phyloP scores from a whole-genome alignment of 2,113 vertebrate genomes.

The Cervus canadensis region DNA sequence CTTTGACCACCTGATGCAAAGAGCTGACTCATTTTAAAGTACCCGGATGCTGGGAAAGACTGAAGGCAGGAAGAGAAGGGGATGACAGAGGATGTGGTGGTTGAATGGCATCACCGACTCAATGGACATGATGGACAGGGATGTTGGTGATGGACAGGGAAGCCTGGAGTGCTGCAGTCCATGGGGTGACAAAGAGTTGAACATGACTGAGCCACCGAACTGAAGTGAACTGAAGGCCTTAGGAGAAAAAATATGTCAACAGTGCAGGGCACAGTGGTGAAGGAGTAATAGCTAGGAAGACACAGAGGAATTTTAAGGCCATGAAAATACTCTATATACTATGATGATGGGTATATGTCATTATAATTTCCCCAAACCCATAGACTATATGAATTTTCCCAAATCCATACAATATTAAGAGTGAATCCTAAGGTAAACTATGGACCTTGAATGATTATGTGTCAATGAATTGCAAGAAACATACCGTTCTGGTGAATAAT shows the following conservation, averaged over 20 bases:
- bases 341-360: background rate
- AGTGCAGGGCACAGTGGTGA: rapidly evolving
- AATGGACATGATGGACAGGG: background rate
- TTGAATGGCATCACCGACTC: rapidly evolving
- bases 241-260: background rate
- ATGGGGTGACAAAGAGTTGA: rapidly evolving
- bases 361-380: background rate
- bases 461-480: background rate
- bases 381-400: background rate
- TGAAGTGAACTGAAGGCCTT: background rate
- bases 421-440: background rate
- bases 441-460: background rate
- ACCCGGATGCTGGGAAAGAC: background rate
- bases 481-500: background rate
- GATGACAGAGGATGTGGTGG: background rate
- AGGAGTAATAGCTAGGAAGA: background rate
- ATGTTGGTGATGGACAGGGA: background rate
- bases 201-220: rapidly evolving
- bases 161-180: rapidly evolving
- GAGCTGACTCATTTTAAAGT: background rate
- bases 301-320: background rate
- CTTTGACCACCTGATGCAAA: rapidly evolving
- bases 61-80: background rate
- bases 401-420: background rate
- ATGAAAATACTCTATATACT: background rate